Percentiles rank a stretch among this genome's conserved stretches.
These are phyloP conservation scores for Bucco capensis DNA, from an alignment of 2,113 vertebrate species.

Conservation along the genomic window DNA sequence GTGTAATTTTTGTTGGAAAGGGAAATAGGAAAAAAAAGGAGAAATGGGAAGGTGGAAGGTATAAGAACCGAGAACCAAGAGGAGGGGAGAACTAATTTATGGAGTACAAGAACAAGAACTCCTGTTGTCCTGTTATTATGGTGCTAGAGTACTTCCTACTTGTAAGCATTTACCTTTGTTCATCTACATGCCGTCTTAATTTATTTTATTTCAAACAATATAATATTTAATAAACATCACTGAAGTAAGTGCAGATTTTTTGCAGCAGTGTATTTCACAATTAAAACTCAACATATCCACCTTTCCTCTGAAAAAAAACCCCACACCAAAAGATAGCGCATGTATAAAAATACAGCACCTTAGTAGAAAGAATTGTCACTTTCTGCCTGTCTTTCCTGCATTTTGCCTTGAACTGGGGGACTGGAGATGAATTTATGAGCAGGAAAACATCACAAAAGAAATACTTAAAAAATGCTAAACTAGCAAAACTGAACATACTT, in stretches of 20 bases:
- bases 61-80: not conserved
- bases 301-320: not conserved
- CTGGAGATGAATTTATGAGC: not conserved
- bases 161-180: not conserved
- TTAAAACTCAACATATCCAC: not conserved
- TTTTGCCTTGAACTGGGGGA: not conserved
- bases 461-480: not conserved
- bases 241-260: not conserved
- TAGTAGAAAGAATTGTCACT: not conserved
- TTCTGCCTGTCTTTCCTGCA: not conserved
- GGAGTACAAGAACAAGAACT: not conserved
- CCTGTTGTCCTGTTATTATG: not conserved
- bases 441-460: not conserved
- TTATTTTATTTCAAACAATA: not conserved
- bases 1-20: not conserved
- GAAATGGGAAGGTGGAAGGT: not conserved
- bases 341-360: not conserved
- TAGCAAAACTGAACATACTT: slow-evolving; percentile 45
- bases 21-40: not conserved
- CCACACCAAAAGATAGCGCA: not conserved
- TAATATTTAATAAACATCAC: not conserved
- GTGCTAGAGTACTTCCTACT: not conserved
- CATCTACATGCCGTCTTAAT: not conserved
- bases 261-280: not conserved
- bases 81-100: not conserved